Evolutionary conservation across 2,113 vertebrate species (phyloP).

Genomic region (Notarius lentiginosus): DNA sequence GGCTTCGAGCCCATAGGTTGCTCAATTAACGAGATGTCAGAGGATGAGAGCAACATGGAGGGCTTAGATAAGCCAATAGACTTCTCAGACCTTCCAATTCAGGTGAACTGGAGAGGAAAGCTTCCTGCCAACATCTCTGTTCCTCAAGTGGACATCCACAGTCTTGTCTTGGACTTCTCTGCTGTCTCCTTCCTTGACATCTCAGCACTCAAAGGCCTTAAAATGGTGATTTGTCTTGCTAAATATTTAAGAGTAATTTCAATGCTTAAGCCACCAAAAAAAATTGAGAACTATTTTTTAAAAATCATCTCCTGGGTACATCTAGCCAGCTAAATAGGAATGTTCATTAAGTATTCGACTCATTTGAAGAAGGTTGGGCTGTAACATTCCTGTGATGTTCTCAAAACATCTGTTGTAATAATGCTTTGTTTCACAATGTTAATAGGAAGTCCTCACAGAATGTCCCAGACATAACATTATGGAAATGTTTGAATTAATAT

Average conservation of each 20-base stretch:
- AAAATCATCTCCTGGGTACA: not conserved
- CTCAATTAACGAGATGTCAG: slow-evolving; percentile 68
- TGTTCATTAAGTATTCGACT: not conserved
- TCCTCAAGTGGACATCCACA: slow-evolving; percentile 82
- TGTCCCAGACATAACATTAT: not conserved
- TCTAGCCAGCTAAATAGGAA: not conserved
- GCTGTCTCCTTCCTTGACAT: slow-evolving; percentile 91
- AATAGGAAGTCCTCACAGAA: not conserved
- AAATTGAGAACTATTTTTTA: not conserved
- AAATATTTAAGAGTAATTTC: not conserved
- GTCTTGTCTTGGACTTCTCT: slow-evolving; percentile 89
- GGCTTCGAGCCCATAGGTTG: slow-evolving; percentile 71
- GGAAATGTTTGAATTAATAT: not conserved
- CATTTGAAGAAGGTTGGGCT: not conserved
- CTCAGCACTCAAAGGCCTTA: slow-evolving; percentile 86
- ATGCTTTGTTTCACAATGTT: not conserved
- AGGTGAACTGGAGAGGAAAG: slow-evolving; percentile 80
- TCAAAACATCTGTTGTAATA: not conserved
- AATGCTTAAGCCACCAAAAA: not conserved
- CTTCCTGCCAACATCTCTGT: slow-evolving; percentile 80
- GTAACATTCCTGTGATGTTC: not conserved
- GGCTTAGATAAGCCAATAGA: slow-evolving; percentile 80
- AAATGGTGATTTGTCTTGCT: slow-evolving; percentile 68
- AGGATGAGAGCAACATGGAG: slow-evolving; percentile 82
- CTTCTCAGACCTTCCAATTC: slow-evolving; percentile 78